Base-by-base conservation (phyloP, 1,140 invertebrate genomes). In the Trichogramma pretiosum region DNA sequence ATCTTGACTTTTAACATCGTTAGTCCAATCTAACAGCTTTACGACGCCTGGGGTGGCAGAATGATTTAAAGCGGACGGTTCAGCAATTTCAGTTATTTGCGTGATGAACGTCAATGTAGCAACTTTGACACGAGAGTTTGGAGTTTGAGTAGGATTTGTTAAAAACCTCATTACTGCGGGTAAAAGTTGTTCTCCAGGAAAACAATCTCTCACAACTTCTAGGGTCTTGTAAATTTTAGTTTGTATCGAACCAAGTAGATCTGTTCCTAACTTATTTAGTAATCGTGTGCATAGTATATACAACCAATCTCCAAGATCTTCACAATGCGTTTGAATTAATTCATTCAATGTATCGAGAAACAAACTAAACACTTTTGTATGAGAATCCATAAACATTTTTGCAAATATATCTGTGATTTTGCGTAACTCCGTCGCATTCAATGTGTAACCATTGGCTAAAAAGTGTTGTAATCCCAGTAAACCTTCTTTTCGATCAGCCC, bases 321-420 rank as follows among this genome's bases (percentile, higher is more conserved):
- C 77, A 50, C 82, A 84, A 69, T 97, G 89, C n/a, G 83, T 83
- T 50, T 79, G 70, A 37, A 97, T 84, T 47, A 96, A 70, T 62
- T 95, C 91, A 53, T 87, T 86, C 14, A 97, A 76, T 0, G 90
- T 89, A 58, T 97, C 93, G 56, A 97, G 69, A 70, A 96, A 93
- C 45, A 96, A 70, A 38, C 87, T 88, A 68, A 96, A 92, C 37
- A 95, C 89, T 73, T 96, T 96, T 3, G 89, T 94, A 64, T 95
- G 91, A n/a, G 90, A 88, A 67, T 97, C 93, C 79, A 93, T 91
- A 60, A 97, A 95, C 88, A 96, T 93, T 74, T 91, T 89, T 34
- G 89, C 87, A 61, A 95, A 91, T 51, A 93, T 85, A 57, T 96
- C 92, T 0, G 88, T 91, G 7, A 93, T 77, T 54, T 84, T 79